Evolutionary conservation across 2,888 invertebrate genomes (phyloP), one percentile per base, ranked within the genome.

Genomic region (Drosophila limbata): DNA sequence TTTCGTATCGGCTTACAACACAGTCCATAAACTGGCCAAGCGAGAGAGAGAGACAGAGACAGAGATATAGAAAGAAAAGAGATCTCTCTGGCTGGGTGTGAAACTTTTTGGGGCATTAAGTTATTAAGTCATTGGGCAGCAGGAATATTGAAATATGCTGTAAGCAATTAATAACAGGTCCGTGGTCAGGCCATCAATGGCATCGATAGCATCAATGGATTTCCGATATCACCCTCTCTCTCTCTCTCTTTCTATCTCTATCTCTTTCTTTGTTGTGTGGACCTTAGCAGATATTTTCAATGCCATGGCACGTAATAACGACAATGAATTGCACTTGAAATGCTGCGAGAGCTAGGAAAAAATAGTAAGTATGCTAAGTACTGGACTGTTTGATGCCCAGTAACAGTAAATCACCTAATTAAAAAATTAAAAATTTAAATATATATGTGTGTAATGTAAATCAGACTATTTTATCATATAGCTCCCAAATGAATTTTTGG

Each of bases 301-400:
- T 84, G 84, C 85, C 89, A 88, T 70, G 84, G 89, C 84, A 84
- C 84, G 89, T 84, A 84, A 88, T 88, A 88, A 76, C 59, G 76
- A 67, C 79, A 87, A 84, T 87, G 84, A 87, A 79, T 88, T 88
- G 87, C 89, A 89, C 84, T 84, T 87, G 76, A 88, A 87, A 73
- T 55, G 63, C 65, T 37, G 50, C 37, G 45, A 69, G 64, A 57
- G 33, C n/a, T 37, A 42, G 52, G 55, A 69, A 59, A 8, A 8
- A n/a, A 6, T 0, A 37, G 5, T 37, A 37, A 5, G 10, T 8
- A 28, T 5, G 28, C 28, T 4, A 6, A 5, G 37, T n/a, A 4
- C 37, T 37, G n/a, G 37, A 37, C 37, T 37, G 1, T 37, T n/a
- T 8, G n/a, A 37, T 6, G n/a, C n/a, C 37, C 37, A 37, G 37